Conservation (phyloP, 35 echinoderm and acorn worm genomes). For the Lytechinus pictus region DNA sequence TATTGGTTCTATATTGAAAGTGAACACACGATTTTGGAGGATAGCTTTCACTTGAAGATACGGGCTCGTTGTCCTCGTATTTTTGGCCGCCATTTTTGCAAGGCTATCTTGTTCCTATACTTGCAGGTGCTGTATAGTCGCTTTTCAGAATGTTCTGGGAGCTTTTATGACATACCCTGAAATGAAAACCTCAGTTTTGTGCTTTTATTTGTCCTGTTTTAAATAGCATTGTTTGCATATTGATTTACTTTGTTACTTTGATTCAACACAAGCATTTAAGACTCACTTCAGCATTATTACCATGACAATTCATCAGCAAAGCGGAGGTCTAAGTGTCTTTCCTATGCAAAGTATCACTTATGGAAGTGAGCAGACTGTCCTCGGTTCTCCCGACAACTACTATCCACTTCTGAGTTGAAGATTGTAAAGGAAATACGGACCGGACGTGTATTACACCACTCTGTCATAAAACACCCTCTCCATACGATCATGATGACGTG, state of each 20-base stretch:
- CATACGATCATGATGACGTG: neutral
- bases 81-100: neutral
- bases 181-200: neutral
- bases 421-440: conserved; percentile 8
- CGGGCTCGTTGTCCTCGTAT: neutral
- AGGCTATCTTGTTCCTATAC: neutral
- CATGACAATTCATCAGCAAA: neutral
- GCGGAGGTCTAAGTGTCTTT: neutral
- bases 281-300: neutral
- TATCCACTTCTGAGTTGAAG: neutral
- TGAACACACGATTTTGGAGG: neutral
- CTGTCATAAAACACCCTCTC: conserved; percentile 12
- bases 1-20: neutral
- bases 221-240: neutral
- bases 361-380: neutral
- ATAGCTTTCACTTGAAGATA: neutral
- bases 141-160: neutral
- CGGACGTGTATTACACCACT: conserved; percentile 29
- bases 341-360: neutral
- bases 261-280: neutral
- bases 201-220: neutral
- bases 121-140: neutral
- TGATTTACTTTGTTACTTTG: neutral
- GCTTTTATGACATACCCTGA: neutral
- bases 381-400: neutral